Evolutionary conservation across 2,113 vertebrate genomes (phyloP).

Genomic region (Pachycephala philippinensis): DNA sequence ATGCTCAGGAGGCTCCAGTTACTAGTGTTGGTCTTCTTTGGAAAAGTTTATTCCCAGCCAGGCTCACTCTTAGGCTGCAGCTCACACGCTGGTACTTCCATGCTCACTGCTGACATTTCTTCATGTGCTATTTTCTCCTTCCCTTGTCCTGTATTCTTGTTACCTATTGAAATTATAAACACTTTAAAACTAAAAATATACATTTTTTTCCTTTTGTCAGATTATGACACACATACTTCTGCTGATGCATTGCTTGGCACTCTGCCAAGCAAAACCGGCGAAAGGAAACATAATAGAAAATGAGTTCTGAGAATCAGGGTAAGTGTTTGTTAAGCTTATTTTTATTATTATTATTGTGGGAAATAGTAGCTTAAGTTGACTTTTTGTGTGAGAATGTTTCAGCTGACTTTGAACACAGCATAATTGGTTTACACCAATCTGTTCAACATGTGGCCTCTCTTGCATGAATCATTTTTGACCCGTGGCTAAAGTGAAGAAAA

Average conservation of each 20-base stretch:
- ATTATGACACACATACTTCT: slow-evolving; percentile 13
- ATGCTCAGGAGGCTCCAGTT: background rate
- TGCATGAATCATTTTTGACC: slow-evolving; percentile 61
- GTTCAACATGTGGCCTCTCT: slow-evolving; percentile 53
- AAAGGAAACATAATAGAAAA: slow-evolving; percentile 35
- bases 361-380: slow-evolving; percentile 48
- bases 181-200: slow-evolving; percentile 45
- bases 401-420: slow-evolving; percentile 26
- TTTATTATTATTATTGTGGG: slow-evolving; percentile 49
- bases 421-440: background rate
- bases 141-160: background rate
- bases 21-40: background rate
- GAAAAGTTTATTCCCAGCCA: background rate
- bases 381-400: slow-evolving; percentile 58
- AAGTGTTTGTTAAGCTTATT: slow-evolving; percentile 52
- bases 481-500: slow-evolving; percentile 24
- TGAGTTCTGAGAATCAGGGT: slow-evolving; percentile 16
- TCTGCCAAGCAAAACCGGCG: slow-evolving; percentile 8
- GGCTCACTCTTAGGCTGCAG: background rate
- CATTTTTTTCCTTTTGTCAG: slow-evolving; percentile 11
- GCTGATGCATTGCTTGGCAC: background rate
- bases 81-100: background rate
- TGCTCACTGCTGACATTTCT: slow-evolving; percentile 15
- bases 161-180: slow-evolving; percentile 28
- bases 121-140: background rate